Evolutionary conservation across 2,797 vertebrate species (phyloP).

Genomic region (Sternarchorhynchus goeldii): DNA sequence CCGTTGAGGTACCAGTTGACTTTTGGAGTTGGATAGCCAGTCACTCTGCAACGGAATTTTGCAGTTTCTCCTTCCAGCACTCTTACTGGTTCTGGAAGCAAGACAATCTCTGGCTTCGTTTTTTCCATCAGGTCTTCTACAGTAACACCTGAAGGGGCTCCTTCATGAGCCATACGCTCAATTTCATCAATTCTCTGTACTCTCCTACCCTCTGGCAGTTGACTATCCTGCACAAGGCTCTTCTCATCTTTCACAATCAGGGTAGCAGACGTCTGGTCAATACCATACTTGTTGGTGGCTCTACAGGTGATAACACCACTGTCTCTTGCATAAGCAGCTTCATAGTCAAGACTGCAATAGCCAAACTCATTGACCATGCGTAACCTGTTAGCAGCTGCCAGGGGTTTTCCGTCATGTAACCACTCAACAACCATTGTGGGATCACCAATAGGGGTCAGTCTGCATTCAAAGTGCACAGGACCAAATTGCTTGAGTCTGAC

Average conservation of each 20-base stretch:
- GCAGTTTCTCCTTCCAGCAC: slow-evolving; percentile 92
- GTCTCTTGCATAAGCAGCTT: slow-evolving; percentile 92
- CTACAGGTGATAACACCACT: slow-evolving; percentile 96
- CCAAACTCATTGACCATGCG: slow-evolving; percentile 98
- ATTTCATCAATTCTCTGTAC: slow-evolving; percentile 91
- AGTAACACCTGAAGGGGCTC: slow-evolving; percentile 83
- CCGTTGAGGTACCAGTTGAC: slow-evolving; percentile 99
- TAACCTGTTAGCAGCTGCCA: slow-evolving; percentile 94
- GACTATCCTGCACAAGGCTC: slow-evolving; percentile 93
- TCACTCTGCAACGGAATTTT: slow-evolving; percentile 94
- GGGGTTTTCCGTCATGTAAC: slow-evolving; percentile 94
- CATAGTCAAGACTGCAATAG: slow-evolving; percentile 97
- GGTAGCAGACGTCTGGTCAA: slow-evolving; percentile 93
- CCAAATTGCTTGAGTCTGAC: slow-evolving; percentile 91
- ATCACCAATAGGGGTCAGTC: slow-evolving; percentile 95
- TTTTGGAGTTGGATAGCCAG: slow-evolving; percentile 93
- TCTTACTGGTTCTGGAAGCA: slow-evolving; percentile 90
- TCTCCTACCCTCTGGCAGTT: slow-evolving; percentile 91
- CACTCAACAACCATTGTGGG: slow-evolving; percentile 97
- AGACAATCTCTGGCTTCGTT: slow-evolving; percentile 92
- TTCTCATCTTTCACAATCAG: slow-evolving; percentile 98
- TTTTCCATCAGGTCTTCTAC: slow-evolving; percentile 85
- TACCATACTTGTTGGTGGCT: slow-evolving; percentile 93
- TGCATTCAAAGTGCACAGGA: slow-evolving; percentile 94
- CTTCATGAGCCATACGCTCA: slow-evolving; percentile 88